phyloP scores from a whole-genome alignment of 23 tunicate species.

The Halocynthia roretzi region DNA sequence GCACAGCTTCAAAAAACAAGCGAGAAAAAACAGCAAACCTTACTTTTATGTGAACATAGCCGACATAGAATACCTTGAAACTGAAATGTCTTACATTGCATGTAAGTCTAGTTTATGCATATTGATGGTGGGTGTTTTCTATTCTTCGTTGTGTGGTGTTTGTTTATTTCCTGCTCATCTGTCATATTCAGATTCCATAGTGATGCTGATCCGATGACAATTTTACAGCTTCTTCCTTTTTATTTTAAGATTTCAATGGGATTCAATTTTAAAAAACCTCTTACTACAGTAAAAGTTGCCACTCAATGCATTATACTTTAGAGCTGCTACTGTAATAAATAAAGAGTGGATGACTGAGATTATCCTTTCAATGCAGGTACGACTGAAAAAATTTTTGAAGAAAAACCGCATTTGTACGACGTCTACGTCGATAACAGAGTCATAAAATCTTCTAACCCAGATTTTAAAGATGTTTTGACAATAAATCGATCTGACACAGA shows the following conservation, averaged over 20 bases:
- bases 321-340: not conserved
- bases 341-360: not conserved
- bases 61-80: slow-evolving; percentile 73
- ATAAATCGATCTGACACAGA: slow-evolving; percentile 61
- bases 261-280: no score
- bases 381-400: slow-evolving; percentile 79
- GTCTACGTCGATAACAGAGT: slow-evolving; percentile 75
- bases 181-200: not conserved
- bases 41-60: slow-evolving; percentile 88
- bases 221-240: no score
- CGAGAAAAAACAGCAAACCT: slow-evolving; percentile 46
- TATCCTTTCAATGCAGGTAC: slow-evolving; percentile 43
- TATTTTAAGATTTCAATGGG: no score
- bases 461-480: slow-evolving; percentile 31
- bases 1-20: slow-evolving; percentile 3
- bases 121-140: no score
- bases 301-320: no score
- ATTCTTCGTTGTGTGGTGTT: no score
- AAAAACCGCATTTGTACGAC: slow-evolving; percentile 62
- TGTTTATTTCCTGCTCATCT: no score
- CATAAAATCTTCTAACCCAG: slow-evolving; percentile 21
- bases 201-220: not conserved
- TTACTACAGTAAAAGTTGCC: no score
- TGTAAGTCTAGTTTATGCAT: slow-evolving; percentile 28
- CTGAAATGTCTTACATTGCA: slow-evolving; percentile 61